These are phyloP conservation scores for Rhinichthys klamathensis DNA, from an alignment of 2,113 vertebrate species.

Conservation along the genomic window DNA sequence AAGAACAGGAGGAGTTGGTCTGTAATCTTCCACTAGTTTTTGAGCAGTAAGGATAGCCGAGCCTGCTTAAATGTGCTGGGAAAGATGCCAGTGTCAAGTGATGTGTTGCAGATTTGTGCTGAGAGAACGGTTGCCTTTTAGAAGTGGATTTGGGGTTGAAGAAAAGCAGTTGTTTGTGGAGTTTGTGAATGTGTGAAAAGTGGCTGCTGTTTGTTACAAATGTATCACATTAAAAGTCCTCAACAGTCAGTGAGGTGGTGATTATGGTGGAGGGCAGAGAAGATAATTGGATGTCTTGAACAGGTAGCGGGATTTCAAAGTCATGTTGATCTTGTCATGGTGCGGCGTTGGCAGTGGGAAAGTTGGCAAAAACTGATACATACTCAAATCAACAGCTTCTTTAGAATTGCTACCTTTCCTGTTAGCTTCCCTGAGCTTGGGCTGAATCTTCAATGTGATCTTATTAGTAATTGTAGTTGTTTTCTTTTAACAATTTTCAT, in stretches of 20 bases:
- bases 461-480: neutral
- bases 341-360: neutral
- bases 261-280: neutral
- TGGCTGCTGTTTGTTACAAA: neutral
- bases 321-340: neutral
- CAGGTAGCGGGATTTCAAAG: neutral
- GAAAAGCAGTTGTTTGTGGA: neutral
- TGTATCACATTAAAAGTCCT: neutral
- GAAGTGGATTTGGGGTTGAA: neutral
- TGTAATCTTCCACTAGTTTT: neutral
- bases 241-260: neutral
- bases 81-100: neutral
- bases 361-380: conserved; percentile 3
- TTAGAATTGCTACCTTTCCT: neutral
- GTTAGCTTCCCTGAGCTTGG: neutral
- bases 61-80: neutral
- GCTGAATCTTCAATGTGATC: neutral
- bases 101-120: neutral
- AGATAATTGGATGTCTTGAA: neutral
- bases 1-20: neutral
- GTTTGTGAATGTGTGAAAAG: neutral
- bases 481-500: too few relatives aligned
- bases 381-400: neutral
- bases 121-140: neutral
- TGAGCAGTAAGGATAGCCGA: neutral